Base-by-base conservation (phyloP, 2,113 vertebrate genomes). In the Sylvia atricapilla region DNA sequence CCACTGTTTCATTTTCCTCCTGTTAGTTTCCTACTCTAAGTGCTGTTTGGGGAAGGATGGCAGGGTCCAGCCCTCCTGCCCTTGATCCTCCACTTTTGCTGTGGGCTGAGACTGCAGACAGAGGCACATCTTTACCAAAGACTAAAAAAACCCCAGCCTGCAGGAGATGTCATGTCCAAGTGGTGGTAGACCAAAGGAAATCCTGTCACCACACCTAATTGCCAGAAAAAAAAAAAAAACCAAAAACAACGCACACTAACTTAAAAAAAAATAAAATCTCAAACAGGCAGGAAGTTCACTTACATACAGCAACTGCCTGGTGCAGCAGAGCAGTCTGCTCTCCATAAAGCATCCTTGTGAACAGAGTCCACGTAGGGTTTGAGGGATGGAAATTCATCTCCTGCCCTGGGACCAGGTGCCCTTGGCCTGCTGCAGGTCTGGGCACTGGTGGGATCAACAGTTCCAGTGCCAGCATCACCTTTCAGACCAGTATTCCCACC, bases 161-260 rank as follows among this genome's bases (percentile, higher is more conserved):
- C 37, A 92, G 46, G 39, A 86, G 79, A 93, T 6, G 15, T 82
- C 86, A 84, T 90, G 88, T 94, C 96, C 95, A 94, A 94, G 90
- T 0, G 66, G 83, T 0, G 74, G 88, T 90, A 96, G 80, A 96
- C 83, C 92, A 93, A 89, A 92, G 92, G 96, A 96, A 95, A 96
- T 97, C 96, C 96, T 96, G 95, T 85, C 75, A 94, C 95, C 94
- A 93, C 95, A 79, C 95, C 95, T 95, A 93, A 96, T 74, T 50
- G 37, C 72, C 90, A 92, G 82, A 30, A 76, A 82, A 93, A 85
- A 78, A n/a, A n/a, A n/a, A n/a, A n/a, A n/a, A n/a, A n/a, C n/a
- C n/a, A n/a, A n/a, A 37, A 37, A 8, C 37, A 24, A 24, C 50
- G 76, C 0, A 15, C 11, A 46, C 8, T 19, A 56, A 77, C 58